Evolutionary conservation across 2,113 vertebrate genomes (phyloP).

Genomic region (rabbit (Oryctolagus cuniculus)): mOryCun1.1 NC_091435.1:12058001-12058500

Average conservation of each 20-base stretch:
- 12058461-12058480: slow-evolving; percentile 83
- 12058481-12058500: slow-evolving; percentile 78
- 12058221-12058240: not conserved
- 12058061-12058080: not conserved
- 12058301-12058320: not conserved
- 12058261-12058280: not conserved
- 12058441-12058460: slow-evolving; percentile 78
- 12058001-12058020: not conserved
- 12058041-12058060: not conserved
- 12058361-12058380: slow-evolving; percentile 53
- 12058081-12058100: not conserved
- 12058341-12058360: not conserved
- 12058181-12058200: slow-evolving; percentile 27
- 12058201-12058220: slow-evolving; percentile 30
- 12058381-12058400: slow-evolving; percentile 60
- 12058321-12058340: not conserved
- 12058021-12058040: no score
- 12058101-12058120: not conserved
- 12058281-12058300: fast-evolving
- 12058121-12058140: not conserved
- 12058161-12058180: not conserved
- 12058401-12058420: slow-evolving; percentile 61
- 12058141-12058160: not conserved
- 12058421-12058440: slow-evolving; percentile 54
- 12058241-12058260: not conserved